Percentiles rank a stretch among this genome's conserved stretches.
Conservation (phyloP, 2,113 vertebrate species). For the Apaloderma vittatum region DNA sequence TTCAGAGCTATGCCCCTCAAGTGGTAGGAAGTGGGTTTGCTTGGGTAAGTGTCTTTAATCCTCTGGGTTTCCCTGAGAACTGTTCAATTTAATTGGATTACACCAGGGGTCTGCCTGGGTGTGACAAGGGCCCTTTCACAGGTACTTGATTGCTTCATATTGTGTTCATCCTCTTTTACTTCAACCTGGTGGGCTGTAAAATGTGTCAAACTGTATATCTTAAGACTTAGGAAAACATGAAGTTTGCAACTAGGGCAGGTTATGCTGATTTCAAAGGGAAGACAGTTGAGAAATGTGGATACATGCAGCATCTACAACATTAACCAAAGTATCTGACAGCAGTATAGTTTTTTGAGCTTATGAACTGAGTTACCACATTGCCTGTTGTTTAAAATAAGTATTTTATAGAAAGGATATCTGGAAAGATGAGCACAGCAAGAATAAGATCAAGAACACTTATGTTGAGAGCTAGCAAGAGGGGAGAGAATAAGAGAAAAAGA, state of each 20-base stretch:
- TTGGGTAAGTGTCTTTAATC: slow-evolving; percentile 25
- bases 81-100: slow-evolving; percentile 48
- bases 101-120: slow-evolving; percentile 32
- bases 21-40: slow-evolving; percentile 27
- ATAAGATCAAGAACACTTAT: not conserved
- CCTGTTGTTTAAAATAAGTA: slow-evolving; percentile 23
- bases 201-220: not conserved
- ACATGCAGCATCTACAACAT: not conserved
- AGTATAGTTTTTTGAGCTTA: not conserved
- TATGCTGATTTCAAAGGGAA: not conserved
- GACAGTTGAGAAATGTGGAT: not conserved
- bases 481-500: not conserved
- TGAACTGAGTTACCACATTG: slow-evolving; percentile 12
- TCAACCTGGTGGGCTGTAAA: not conserved
- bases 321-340: not conserved
- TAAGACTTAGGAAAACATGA: not conserved
- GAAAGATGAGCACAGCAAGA: not conserved
- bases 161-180: slow-evolving; percentile 13
- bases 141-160: slow-evolving; percentile 10
- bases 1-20: slow-evolving; percentile 19
- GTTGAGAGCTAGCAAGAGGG: not conserved
- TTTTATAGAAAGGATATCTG: slow-evolving; percentile 30
- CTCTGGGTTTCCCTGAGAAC: not conserved
- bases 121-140: not conserved
- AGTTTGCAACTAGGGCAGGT: not conserved